Conservation (phyloP, 2,888 invertebrate genomes). For the Plutella xylostella region DNA sequence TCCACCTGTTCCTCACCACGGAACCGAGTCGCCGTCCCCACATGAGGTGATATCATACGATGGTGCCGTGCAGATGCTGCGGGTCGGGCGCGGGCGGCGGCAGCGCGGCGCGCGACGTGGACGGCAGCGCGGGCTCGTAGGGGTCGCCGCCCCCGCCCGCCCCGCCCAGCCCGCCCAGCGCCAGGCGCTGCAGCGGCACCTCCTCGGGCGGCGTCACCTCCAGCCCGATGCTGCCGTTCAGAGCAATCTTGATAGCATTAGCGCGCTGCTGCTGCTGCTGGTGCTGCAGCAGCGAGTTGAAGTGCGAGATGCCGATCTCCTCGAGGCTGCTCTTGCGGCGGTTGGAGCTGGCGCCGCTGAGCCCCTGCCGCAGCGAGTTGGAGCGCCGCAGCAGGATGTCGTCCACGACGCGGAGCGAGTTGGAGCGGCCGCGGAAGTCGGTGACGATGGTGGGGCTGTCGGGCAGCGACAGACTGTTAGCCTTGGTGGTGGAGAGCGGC, state of each 20-base stretch:
- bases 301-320: constrained; percentile 87
- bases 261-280: constrained; percentile 67
- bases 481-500: constrained; percentile 84
- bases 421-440: constrained; percentile 83
- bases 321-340: constrained; percentile 87
- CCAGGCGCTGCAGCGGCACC: constrained; percentile 61
- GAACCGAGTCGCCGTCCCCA: constrained; percentile 90
- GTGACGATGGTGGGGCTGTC: constrained; percentile 89
- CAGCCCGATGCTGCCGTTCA: constrained; percentile 88
- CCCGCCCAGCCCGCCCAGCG: constrained; percentile 31
- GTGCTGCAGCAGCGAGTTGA: constrained; percentile 74
- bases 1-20: constrained; percentile 79
- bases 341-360: constrained; percentile 74
- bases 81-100: constrained; percentile 66
- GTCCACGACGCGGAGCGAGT: constrained; percentile 87
- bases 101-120: constrained; percentile 38
- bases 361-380: constrained; percentile 85
- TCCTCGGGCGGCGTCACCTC: constrained; percentile 82
- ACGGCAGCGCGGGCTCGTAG: constrained; percentile 34
- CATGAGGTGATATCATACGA: constrained; percentile 96
- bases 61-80: constrained; percentile 88
- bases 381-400: constrained; percentile 86
- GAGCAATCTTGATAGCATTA: constrained; percentile 85
- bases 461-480: constrained; percentile 89
- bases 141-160: constrained; percentile 60